Evolutionary conservation across 2,113 vertebrate species (phyloP), one percentile per base, ranked within the genome.

Genomic region (Scopus umbretta): DNA sequence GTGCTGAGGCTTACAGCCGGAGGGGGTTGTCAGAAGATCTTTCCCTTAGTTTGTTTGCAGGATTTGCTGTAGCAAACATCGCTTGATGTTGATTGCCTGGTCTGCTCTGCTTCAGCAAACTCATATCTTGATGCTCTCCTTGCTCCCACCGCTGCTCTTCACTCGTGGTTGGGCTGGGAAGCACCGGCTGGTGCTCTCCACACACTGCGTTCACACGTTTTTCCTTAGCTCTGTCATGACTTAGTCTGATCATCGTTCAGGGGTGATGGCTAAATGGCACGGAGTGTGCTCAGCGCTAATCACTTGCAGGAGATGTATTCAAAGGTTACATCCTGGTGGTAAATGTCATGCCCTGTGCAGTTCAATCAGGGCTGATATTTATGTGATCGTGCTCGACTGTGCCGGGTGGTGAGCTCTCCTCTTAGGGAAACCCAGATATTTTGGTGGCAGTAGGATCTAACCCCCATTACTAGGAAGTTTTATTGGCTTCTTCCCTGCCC

Each of bases 161-260:
- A 9, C 42, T 84, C 0, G 0, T 45, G 47, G n/a, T 53, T 0
- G 0, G 43, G 17, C 55, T 80, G n/a, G 75, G 66, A 65, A 61
- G 62, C 17, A 7, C 36, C 2, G 0, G 4, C 40, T 20, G 52
- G 36, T 56, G 52, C 34, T 90, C 29, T 38, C 40, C 53, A 26
- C 3, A 0, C n/a, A 10, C 47, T 17, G 26, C 16, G 11, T 36
- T 93, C 32, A 27, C 5, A 0, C 6, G 3, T 6, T 36, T 59
- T 71, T 76, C 1, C 1, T 73, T 62, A 14, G 15, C 11, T 71
- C n/a, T 92, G 62, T 73, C 32, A 3, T 32, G 38, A 75, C 91
- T 94, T 86, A 59, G 61, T 85, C 29, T 56, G 55, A 26, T 90
- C 67, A 27, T 88, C 32, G 12, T 76, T 91, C 63, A 59, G 75